Conservation (phyloP, 2,113 vertebrate genomes). For the Alectura lathami region DNA sequence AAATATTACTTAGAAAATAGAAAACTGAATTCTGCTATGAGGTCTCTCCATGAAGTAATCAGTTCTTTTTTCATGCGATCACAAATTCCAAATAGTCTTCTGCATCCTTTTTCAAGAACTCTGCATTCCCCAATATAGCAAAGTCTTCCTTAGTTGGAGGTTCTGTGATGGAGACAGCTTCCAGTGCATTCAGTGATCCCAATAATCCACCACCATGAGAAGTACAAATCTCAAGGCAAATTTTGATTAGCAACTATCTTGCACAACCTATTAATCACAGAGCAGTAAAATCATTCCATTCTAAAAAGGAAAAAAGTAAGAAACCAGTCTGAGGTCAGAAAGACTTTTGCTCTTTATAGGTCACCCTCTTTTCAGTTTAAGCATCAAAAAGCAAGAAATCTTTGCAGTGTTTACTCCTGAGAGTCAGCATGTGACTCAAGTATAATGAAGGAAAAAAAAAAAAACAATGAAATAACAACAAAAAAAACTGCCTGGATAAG, state of each 20-base stretch:
- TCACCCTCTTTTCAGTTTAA: background rate
- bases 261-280: background rate
- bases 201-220: background rate
- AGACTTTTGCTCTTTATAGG: constrained; percentile 4
- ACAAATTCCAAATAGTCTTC: background rate
- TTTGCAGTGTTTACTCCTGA: background rate
- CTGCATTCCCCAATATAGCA: background rate
- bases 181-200: background rate
- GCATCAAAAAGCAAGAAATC: background rate
- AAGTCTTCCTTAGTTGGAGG: background rate
- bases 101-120: background rate
- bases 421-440: background rate
- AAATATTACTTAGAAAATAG: background rate
- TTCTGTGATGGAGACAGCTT: background rate
- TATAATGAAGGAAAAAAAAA: background rate
- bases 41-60: background rate
- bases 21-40: background rate
- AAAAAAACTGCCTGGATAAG: background rate
- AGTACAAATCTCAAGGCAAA: background rate
- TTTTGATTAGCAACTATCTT: background rate
- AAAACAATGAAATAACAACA: background rate
- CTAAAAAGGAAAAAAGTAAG: background rate
- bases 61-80: background rate
- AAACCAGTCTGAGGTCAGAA: background rate
- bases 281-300: background rate